These are phyloP conservation scores for Melipona beecheii DNA, from an alignment of 2,888 invertebrate species.

Conservation along the genomic window DNA sequence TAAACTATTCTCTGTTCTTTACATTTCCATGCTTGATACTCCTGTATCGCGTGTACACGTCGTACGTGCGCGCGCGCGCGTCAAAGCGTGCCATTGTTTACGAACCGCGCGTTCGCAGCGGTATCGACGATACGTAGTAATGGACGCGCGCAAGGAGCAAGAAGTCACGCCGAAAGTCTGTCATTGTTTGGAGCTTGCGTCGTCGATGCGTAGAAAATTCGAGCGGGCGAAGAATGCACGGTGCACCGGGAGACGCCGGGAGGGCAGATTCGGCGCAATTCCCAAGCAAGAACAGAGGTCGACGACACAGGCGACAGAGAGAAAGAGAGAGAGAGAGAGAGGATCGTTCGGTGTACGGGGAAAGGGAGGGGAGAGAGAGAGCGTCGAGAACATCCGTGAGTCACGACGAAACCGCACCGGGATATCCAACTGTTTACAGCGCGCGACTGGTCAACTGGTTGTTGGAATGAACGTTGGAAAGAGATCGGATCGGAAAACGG, in stretches of 20 bases:
- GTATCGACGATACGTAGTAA: slow-evolving; percentile 12
- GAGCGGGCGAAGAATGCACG: slow-evolving; percentile 50
- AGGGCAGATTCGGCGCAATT: slow-evolving; percentile 81
- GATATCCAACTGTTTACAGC: slow-evolving; percentile 56
- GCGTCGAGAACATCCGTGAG: slow-evolving; percentile 72
- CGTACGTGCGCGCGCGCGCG: background rate
- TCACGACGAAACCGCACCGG: slow-evolving; percentile 75
- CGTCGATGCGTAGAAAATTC: slow-evolving; percentile 52
- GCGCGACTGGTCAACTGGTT: background rate
- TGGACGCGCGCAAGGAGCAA: slow-evolving; percentile 9
- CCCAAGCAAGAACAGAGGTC: slow-evolving; percentile 76
- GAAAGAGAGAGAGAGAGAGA: slow-evolving; percentile 63
- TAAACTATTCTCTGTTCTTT: no score
- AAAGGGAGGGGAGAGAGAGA: slow-evolving; percentile 33
- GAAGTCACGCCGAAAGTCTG: background rate
- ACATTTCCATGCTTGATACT: background rate
- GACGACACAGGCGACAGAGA: slow-evolving; percentile 76
- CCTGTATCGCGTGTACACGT: background rate
- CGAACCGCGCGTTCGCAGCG: background rate
- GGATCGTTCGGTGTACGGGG: slow-evolving; percentile 71
- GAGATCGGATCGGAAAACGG: background rate
- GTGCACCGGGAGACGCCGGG: slow-evolving; percentile 64
- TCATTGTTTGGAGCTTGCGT: slow-evolving; percentile 33
- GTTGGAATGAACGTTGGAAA: no score
- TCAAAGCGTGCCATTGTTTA: slow-evolving; percentile 28